These are phyloP conservation scores for Phalangium opilio DNA, from an alignment of 2,888 invertebrate genomes.

Conservation along the genomic window DNA sequence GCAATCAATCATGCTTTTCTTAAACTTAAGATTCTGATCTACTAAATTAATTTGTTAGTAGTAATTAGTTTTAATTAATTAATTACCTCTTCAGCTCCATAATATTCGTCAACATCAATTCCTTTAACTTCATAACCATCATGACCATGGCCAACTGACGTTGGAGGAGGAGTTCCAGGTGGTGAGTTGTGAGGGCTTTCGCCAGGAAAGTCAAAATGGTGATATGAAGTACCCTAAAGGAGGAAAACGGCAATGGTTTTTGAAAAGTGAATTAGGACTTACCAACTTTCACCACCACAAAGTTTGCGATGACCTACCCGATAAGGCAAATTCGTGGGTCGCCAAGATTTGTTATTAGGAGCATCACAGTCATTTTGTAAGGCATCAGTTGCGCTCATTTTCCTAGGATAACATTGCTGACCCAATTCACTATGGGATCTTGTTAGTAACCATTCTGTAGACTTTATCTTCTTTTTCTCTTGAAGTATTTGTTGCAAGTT, in stretches of 20 bases:
- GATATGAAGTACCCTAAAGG: constrained; percentile 7
- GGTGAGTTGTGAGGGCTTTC: constrained; percentile 8
- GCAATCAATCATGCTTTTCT: no score
- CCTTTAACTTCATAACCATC: not conserved
- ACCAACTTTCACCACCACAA: no score
- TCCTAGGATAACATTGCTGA: constrained; percentile 9
- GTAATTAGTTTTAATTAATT: no score
- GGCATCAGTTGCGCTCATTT: no score
- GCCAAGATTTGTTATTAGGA: no score
- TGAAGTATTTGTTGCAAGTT: constrained; percentile 6
- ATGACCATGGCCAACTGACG: not conserved
- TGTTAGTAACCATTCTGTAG: constrained; percentile 7
- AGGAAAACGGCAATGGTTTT: no score
- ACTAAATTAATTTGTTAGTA: no score
- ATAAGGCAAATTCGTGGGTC: no score
- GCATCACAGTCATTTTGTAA: no score
- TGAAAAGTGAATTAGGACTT: no score
- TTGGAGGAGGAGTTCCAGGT: constrained; percentile 13
- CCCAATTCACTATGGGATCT: constrained; percentile 13
- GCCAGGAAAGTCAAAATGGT: constrained; percentile 6
- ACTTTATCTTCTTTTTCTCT: not conserved
- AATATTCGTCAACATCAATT: not conserved
- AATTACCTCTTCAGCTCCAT: not conserved
- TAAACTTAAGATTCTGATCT: no score
- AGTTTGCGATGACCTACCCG: no score